phyloP scores from a whole-genome alignment of 2,797 vertebrate genomes.

The Danio albolineatus region DNA sequence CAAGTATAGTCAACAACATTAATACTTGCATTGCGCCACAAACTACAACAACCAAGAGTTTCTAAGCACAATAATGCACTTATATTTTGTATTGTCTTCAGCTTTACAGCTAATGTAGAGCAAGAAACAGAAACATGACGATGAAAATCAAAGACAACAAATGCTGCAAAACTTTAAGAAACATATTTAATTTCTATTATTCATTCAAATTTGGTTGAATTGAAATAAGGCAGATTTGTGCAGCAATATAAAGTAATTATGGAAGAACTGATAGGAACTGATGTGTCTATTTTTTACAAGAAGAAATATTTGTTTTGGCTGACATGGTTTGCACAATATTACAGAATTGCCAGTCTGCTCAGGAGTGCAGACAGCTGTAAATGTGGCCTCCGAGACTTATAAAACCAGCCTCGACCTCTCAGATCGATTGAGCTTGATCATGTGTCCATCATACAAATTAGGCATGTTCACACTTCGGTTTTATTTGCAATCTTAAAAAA shows the following conservation, averaged over 20 bases:
- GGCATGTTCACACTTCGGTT: background rate
- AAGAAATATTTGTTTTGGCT: conserved; percentile 28
- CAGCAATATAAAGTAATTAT: background rate
- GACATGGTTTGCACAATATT: conserved; percentile 66
- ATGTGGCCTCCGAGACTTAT: conserved; percentile 48
- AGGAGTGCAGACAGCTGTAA: conserved; percentile 59
- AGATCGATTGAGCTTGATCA: conserved; percentile 54
- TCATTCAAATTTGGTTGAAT: no score
- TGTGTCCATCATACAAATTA: conserved; percentile 18
- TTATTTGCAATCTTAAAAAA: background rate
- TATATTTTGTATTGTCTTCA: background rate
- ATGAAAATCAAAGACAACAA: no score
- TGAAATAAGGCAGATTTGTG: background rate
- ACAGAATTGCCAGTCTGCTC: conserved; percentile 53
- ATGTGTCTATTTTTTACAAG: conserved; percentile 3
- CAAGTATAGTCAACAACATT: background rate
- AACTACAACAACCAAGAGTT: no score
- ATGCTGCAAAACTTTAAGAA: no score
- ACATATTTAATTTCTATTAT: no score
- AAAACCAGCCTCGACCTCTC: conserved; percentile 46
- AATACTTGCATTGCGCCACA: background rate
- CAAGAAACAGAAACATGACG: no score
- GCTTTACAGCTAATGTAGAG: background rate
- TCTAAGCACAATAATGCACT: background rate
- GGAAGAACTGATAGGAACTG: background rate